Percentiles rank a stretch among this genome's conserved stretches.
phyloP scores from a whole-genome alignment of 2,797 vertebrate genomes.

The Vipera latastei region DNA sequence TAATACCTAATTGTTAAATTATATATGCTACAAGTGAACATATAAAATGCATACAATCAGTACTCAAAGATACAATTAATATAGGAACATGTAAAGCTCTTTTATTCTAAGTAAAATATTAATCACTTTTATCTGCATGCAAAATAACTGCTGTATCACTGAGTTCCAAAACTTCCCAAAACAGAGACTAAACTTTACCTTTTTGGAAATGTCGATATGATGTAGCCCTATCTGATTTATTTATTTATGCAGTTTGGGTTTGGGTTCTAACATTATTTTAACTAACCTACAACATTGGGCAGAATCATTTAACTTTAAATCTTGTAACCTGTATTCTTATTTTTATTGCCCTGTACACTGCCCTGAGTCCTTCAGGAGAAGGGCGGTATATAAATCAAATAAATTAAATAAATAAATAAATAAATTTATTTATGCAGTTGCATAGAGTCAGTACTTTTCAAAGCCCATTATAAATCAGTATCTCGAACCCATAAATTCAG shows the following conservation, averaged over 20 bases:
- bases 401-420: too few species aligned
- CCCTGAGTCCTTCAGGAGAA: too few species aligned
- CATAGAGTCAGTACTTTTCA: too few species aligned
- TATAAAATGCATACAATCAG: background rate
- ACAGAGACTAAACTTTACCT: background rate
- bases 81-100: background rate
- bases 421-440: background rate
- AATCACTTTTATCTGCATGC: background rate
- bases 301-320: too few species aligned
- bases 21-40: background rate
- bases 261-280: too few species aligned
- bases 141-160: background rate
- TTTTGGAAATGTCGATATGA: background rate
- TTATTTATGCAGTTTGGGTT: too few species aligned
- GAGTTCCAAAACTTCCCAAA: background rate
- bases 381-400: too few species aligned
- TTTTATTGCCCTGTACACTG: too few species aligned
- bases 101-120: background rate
- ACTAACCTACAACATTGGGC: too few species aligned
- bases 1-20: slow-evolving; percentile 13
- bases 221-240: background rate
- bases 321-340: too few species aligned
- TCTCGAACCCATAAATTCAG: background rate
- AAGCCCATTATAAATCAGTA: too few species aligned
- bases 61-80: background rate